phyloP scores from a whole-genome alignment of 2,113 vertebrate species.

The Ardeotis arabs region DNA sequence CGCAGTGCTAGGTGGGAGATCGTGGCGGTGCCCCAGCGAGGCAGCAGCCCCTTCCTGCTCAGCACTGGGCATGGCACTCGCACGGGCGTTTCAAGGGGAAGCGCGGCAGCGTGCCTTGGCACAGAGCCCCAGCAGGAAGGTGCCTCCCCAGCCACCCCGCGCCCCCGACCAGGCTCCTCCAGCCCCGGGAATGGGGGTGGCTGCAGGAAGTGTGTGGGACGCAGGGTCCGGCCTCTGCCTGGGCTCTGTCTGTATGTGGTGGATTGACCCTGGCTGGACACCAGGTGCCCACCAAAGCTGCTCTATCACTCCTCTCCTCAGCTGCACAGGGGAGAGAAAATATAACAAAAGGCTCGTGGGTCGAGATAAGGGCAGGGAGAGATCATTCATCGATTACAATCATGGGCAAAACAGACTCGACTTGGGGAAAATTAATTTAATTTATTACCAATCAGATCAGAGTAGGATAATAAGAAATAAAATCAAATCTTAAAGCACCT shows the following conservation, averaged over 20 bases:
- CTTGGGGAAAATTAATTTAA: no score
- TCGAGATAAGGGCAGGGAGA: no score
- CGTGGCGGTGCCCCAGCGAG: neutral
- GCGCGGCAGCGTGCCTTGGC: neutral
- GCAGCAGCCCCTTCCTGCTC: neutral
- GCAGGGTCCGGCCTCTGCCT: neutral
- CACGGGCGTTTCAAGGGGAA: neutral
- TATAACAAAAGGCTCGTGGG: no score
- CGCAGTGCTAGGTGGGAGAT: neutral
- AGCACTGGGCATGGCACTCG: neutral
- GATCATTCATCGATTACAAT: no score
- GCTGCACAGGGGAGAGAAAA: no score
- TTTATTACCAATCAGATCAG: no score
- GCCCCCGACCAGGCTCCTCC: neutral
- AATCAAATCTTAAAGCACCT: no score
- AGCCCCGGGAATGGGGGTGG: accelerated
- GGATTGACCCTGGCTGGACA: neutral
- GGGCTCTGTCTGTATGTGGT: neutral
- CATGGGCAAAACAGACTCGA: no score
- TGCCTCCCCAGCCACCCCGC: neutral
- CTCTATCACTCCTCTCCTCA: no score
- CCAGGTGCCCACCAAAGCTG: no score
- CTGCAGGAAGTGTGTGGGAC: neutral
- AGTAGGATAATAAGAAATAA: no score
- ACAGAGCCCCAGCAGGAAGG: neutral